A percentile compares a stretch with the other conserved stretches of the same genome.
Conservation (phyloP, 2,797 vertebrate species). For the Sebastes hubbsi region DNA sequence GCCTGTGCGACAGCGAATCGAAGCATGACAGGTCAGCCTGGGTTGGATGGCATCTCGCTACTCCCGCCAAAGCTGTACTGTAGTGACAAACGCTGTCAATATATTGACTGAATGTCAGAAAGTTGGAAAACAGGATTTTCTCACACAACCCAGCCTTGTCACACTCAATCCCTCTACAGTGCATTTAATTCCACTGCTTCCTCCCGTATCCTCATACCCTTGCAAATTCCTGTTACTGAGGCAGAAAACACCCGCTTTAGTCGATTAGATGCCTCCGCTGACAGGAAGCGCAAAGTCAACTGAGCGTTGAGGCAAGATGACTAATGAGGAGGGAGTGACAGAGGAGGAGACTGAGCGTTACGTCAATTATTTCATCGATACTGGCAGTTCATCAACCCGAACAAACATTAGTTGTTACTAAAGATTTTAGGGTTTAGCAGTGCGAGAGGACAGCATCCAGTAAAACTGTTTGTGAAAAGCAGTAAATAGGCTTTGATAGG, state of each 20-base stretch:
- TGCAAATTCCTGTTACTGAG: conserved; percentile 64
- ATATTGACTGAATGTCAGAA: conserved; percentile 84
- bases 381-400: conserved; percentile 77
- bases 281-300: conserved; percentile 71
- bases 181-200: conserved; percentile 56
- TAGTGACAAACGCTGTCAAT: conserved; percentile 82
- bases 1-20: conserved; percentile 69
- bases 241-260: conserved; percentile 68
- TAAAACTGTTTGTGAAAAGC: neutral
- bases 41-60: conserved; percentile 61
- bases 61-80: conserved; percentile 63
- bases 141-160: conserved; percentile 55
- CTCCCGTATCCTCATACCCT: conserved; percentile 30
- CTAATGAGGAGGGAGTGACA: conserved; percentile 80
- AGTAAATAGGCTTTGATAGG: neutral
- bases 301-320: conserved; percentile 70
- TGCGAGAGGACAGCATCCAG: neutral
- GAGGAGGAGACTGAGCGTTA: conserved; percentile 67
- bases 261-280: conserved; percentile 71
- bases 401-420: conserved; percentile 72
- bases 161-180: conserved; percentile 45
- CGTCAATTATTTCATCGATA: conserved; percentile 77
- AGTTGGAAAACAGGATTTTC: conserved; percentile 79
- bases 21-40: conserved; percentile 68
- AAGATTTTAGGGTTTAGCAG: conserved; percentile 43